Base-by-base conservation (phyloP, 2,888 invertebrate species). In the Stenotaenia linearis region DNA sequence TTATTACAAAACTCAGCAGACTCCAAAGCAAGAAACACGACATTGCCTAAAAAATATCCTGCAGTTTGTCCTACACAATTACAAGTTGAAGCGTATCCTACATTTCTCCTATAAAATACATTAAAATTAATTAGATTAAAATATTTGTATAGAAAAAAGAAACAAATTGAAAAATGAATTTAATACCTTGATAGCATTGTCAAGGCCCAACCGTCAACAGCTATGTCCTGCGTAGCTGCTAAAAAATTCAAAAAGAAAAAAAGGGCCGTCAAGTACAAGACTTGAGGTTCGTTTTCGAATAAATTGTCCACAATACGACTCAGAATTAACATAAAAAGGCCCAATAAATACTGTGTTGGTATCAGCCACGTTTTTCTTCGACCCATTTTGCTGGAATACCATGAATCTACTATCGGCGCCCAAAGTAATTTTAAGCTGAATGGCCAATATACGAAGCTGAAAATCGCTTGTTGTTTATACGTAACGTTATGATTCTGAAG, bases 171-270 rank as follows among this genome's bases (percentile, higher is more conserved):
- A n/a, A n/a, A n/a, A n/a, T n/a, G n/a, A n/a, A n/a, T n/a, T n/a
- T n/a, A n/a, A n/a, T n/a, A 95, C 91, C 95, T 93, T 84, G 96
- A 94, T 1, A 99, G 88, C 97, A 99, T 99, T 0, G 98, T 99
- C 12, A 99, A 88, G 0, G 99, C 99, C 99, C 99, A 99, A 25
- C 99, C 99, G 88, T 99, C 99, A 0, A 99, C 98, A 18, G 97
- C 98, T 84, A 99, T 98, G 86, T 99, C 99, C 88, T 99, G 99
- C 0, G 99, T 99, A 1, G 99, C 98, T 5, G 98, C 98, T 83
- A 99, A 88, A 85, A 98, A 97, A 85, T 98, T 98, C 2, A 99
- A 88, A 79, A 91, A 88, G 85, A 98, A 94, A 88, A 99, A 99
- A 80, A 95, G 89, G 15, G 90, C 84, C 0, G 98, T 98, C 30